phyloP scores from a whole-genome alignment of 2,797 vertebrate species.

The Centroberyx gerrardi region DNA sequence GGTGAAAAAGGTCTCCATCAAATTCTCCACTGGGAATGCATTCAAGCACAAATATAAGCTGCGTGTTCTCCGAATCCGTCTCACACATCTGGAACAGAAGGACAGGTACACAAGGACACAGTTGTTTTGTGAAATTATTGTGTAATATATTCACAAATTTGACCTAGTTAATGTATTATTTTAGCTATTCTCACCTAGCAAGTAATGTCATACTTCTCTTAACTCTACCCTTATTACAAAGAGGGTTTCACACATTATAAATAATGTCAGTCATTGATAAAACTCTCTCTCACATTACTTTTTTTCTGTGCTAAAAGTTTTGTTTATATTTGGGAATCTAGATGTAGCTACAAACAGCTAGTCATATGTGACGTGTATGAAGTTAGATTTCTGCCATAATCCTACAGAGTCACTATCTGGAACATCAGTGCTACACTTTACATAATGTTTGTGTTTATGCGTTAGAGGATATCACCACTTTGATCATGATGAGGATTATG shows the following conservation, averaged over 20 bases:
- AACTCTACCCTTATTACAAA: too few species aligned
- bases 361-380: too few species aligned
- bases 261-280: not conserved
- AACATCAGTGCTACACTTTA: too few species aligned
- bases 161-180: not conserved
- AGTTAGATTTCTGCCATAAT: too few species aligned
- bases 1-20: constrained; percentile 77
- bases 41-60: constrained; percentile 78
- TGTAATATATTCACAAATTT: not conserved
- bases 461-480: too few species aligned
- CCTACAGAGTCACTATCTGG: too few species aligned
- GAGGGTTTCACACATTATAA: too few species aligned
- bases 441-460: too few species aligned
- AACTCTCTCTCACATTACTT: not conserved
- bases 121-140: not conserved
- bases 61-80: constrained; percentile 78
- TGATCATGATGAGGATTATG: too few species aligned
- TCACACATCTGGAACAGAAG: constrained; percentile 70
- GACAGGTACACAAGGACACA: constrained; percentile 55
- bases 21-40: constrained; percentile 68
- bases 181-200: not conserved
- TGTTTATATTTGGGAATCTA: not conserved
- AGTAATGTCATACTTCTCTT: too few species aligned
- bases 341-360: not conserved
- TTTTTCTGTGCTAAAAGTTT: not conserved